Base-by-base conservation (phyloP, 2,113 vertebrate species). In the Amphiprion percula region DNA sequence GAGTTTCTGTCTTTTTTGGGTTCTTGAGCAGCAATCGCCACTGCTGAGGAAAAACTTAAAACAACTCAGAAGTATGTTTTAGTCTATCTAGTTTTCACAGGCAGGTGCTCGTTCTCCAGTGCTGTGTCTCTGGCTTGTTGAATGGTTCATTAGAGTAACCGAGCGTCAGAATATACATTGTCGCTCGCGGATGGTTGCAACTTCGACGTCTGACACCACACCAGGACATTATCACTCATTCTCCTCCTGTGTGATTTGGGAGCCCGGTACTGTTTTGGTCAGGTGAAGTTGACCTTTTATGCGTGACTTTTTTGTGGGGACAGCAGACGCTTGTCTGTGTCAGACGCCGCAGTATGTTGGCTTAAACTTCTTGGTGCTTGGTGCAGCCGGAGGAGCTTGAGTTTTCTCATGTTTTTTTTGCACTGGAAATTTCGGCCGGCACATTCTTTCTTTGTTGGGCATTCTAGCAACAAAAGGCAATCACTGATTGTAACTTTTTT, bases 211-310 rank as follows among this genome's bases (percentile, higher is more conserved):
- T 98, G 96, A 74, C 98, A 99, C 60, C n/a, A 97, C 95, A 1
- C 98, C n/a, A 99, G 0, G 98, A 99, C 0, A 91, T 97, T 80
- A 99, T 95, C 98, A 99, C 92, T 97, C 96, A 96, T 99, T 97
- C 92, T 96, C 97, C 98, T 98, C 98, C 67, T 91, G 92, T n/a
- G 95, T 94, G 15, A 68, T 94, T n/a, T n/a, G n/a, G 46, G 94
- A 91, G 87, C 96, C 96, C 0, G 87, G n/a, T n/a, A n/a, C n/a
- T n/a, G n/a, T 94, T 52, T 95, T 95, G 70, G n/a, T n/a, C 98
- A 99, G 12, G 94, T 94, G 77, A 99, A 99, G 80, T 95, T 91
- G 46, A 99, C 84, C 0, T 94, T 96, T 81, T 88, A 96, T 96
- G 79, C 82, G 94, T 16, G 97, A 97, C 80, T 96, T 96, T 50